phyloP scores from a whole-genome alignment of 53 echinoderm and acorn worm species.

The Antedon mediterranea region DNA sequence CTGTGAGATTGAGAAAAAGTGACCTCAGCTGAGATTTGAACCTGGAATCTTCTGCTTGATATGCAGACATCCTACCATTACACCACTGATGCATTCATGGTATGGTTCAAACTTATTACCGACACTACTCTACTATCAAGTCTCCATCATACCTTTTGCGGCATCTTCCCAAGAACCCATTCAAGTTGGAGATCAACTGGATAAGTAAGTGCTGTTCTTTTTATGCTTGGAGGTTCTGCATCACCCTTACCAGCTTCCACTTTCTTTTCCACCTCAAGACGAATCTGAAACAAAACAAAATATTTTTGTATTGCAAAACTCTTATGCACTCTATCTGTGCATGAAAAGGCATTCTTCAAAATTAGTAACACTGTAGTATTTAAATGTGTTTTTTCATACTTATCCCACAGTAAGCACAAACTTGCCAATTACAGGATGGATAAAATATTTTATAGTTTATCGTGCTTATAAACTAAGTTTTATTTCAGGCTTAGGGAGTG shows the following conservation, averaged over 20 bases:
- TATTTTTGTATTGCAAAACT: not conserved
- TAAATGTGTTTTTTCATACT: too few species aligned
- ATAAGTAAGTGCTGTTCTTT: conserved; percentile 36
- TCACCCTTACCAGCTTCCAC: conserved; percentile 11
- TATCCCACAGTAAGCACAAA: too few species aligned
- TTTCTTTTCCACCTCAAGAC: conserved; percentile 49
- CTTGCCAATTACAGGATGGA: too few species aligned
- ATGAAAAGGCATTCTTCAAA: not conserved
- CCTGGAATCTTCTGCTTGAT: too few species aligned
- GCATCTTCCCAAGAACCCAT: conserved; percentile 88
- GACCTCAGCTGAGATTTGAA: too few species aligned
- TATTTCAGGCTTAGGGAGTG: too few species aligned
- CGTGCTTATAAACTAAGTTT: too few species aligned
- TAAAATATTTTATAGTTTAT: too few species aligned
- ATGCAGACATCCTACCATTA: too few species aligned
- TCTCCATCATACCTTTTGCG: conserved; percentile 78
- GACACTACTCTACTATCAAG: too few species aligned
- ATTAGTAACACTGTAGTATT: not conserved
- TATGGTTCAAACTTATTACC: too few species aligned
- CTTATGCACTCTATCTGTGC: not conserved
- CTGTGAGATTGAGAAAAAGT: not conserved
- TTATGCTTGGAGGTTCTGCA: conserved; percentile 40
- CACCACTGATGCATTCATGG: too few species aligned
- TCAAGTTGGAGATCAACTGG: conserved; percentile 84
- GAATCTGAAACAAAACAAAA: conserved; percentile 37